Base-by-base conservation (phyloP, 2,113 vertebrate species). In the Machaerirhynchus nigripectus region DNA sequence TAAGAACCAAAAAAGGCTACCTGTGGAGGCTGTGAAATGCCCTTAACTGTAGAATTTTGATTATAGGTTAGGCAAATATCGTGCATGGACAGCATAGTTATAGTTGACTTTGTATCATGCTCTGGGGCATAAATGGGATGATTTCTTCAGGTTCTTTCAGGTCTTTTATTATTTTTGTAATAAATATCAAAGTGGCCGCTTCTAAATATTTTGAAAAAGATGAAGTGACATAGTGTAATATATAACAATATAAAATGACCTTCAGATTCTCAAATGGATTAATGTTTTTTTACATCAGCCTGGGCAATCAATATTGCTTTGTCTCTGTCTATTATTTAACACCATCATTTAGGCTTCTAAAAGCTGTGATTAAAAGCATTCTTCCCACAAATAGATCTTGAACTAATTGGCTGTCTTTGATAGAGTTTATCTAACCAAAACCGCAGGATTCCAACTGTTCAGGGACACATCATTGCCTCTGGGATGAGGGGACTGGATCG, bases 361-460 rank as follows among this genome's bases (percentile, higher is more conserved):
- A 92, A 86, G 83, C 88, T 86, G 59, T 96, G 50, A 90, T 95
- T 94, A 93, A 96, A 95, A 83, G 50, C 55, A 31, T 83, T 83
- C 79, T 95, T 74, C 68, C 88, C 75, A 93, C 90, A 92, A 90
- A 83, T 57, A 69, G 65, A 37, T 86, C 50, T 90, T 4, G 1
- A 86, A 67, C 28, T 88, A 88, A 86, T 83, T 90, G 59, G 13
- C 50, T 86, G 69, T 61, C 70, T 90, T 23, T 77, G 75, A 60
- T 70, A 69, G 75, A 61, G 65, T 88, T 93, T 90, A 37, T 61
- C 75, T 86, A 80, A 69, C 55, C 30, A 92, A 86, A 90, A 11
- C 73, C 4, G 0, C 71, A 67, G 7, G 37, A 92, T 53, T 86
- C 90, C 53, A 40, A 60, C 59, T 69, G 61, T 61, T 79, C 49